phyloP scores from a whole-genome alignment of 2,113 vertebrate genomes.

The Thalassarche chlororhynchos region DNA sequence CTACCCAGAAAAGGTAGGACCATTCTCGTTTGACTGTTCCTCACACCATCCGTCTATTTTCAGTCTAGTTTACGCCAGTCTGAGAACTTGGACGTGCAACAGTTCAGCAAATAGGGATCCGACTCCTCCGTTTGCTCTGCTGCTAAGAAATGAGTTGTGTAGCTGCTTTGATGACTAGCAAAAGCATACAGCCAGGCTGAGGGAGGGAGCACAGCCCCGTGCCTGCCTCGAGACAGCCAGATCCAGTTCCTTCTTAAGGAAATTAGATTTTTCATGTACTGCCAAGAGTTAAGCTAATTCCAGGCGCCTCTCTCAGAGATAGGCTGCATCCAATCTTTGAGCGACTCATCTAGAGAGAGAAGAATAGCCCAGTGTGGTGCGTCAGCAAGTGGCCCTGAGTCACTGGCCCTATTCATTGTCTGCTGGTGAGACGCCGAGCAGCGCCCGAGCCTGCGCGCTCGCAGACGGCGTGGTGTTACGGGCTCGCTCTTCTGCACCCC shows the following conservation, averaged over 20 bases:
- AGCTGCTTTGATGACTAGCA: neutral
- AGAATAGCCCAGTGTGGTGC: slow-evolving; percentile 14
- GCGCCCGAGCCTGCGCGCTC: neutral
- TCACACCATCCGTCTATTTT: neutral
- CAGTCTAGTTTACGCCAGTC: neutral
- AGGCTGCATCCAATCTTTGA: neutral
- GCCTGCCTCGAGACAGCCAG: neutral
- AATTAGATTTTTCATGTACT: slow-evolving; percentile 40
- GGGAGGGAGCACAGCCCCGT: neutral
- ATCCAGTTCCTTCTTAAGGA: neutral
- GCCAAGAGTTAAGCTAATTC: slow-evolving; percentile 51
- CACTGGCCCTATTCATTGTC: neutral
- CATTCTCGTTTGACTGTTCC: neutral
- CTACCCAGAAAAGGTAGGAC: neutral
- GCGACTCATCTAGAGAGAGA: neutral
- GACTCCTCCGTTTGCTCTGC: neutral
- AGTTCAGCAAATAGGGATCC: neutral
- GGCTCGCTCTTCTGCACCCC: neutral
- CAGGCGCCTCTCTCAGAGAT: neutral
- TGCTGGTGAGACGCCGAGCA: neutral
- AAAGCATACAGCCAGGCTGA: neutral
- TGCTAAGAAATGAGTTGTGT: neutral
- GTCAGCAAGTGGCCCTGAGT: slow-evolving; percentile 42
- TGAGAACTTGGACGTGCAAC: neutral
- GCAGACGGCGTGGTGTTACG: fast-evolving